Evolutionary conservation across 2,113 vertebrate genomes (phyloP).

Genomic region (Nycticorax nycticorax): DNA sequence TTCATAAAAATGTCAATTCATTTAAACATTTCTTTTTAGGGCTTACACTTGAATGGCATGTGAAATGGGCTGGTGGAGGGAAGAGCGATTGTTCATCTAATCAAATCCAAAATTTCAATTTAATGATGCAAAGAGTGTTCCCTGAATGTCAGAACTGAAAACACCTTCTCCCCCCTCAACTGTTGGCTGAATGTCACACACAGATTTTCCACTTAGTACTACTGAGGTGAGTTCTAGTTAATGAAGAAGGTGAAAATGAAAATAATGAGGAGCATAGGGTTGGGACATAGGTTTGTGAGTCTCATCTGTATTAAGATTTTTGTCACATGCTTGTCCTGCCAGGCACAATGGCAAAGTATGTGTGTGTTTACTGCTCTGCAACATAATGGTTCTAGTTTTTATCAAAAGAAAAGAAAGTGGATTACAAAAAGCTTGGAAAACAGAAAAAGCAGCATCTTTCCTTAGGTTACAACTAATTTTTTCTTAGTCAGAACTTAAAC

Average conservation of each 20-base stretch:
- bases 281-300: not conserved
- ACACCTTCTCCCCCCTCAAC: not conserved
- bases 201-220: not conserved
- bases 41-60: not conserved
- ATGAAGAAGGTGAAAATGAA: not conserved
- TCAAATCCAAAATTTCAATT: not conserved
- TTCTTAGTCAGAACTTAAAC: not conserved
- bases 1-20: not conserved
- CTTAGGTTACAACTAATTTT: not conserved
- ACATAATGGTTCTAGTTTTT: not conserved
- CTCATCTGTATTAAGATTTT: not conserved
- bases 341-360: not conserved
- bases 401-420: not conserved
- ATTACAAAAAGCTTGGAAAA: not conserved
- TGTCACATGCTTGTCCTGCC: not conserved
- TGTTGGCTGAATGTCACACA: not conserved
- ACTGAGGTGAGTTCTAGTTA: not conserved
- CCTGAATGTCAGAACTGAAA: not conserved
- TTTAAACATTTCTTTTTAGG: not conserved
- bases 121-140: not conserved
- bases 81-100: not conserved
- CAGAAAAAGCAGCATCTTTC: not conserved
- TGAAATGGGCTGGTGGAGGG: not conserved
- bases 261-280: not conserved
- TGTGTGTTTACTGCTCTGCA: not conserved